Evolutionary conservation across 2,113 vertebrate genomes (phyloP), one percentile per base, ranked within the genome.

Genomic region (Mystacornis crossleyi): DNA sequence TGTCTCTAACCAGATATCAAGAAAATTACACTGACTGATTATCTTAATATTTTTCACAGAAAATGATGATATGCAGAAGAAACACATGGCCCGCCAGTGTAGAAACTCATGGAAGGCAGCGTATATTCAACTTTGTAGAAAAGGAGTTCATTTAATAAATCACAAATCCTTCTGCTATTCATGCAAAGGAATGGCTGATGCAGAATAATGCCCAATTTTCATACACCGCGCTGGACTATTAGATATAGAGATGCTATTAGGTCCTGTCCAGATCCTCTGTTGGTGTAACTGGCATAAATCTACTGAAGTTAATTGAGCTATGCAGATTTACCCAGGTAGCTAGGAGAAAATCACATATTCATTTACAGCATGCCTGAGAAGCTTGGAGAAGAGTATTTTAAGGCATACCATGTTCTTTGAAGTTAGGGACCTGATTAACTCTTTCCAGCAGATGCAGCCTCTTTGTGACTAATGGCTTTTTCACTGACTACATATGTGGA

Each of bases 111-210:
- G 48, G 73, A 67, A 97, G 38, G 11, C 21, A 77, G 11, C 3
- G 9, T 33, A 70, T 28, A 50, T 74, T 93, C 51, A 73, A 42
- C 54, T 81, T 45, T 28, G 13, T 48, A 61, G 92, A 86, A 89
- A 86, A 86, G 10, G 36, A 78, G 67, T 61, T 91, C 8, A 72
- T 95, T 96, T 62, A 72, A 69, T 90, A 83, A 95, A 94, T 83
- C 33, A 60, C 8, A 89, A 73, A 87, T 95, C 82, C 53, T 90
- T 71, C 34, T 95, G 58, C 51, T 58, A 21, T 83, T 90, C 74
- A 86, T 79, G 82, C 42, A 78, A 51, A 89, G 23, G 15, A 20
- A 34, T 71, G 85, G 81, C n/a, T 94, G 64, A 64, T 90, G 64
- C 93, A 95, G 86, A 96, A 77, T 40, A 73, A 86, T 77, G 67